Evolutionary conservation across 92 coral and sea anemone species (phyloP), one percentile per base, ranked within the genome.

Genomic region (Pocillopora grandis): DNA sequence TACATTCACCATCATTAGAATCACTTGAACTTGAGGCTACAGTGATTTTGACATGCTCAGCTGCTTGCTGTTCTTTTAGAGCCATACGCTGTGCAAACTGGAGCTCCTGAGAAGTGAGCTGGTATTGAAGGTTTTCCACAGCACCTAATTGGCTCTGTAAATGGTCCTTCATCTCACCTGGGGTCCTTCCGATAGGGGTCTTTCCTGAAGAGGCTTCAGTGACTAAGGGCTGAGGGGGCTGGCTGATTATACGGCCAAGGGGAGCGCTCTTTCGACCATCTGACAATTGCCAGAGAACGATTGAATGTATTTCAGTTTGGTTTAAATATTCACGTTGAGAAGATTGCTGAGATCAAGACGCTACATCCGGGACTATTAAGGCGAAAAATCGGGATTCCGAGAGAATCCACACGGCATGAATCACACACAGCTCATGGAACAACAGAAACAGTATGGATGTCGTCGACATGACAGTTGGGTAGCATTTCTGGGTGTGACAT

Each of bases 61-160:
- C 95, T 87, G 96, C 95, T 62, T 60, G 62, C 80, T 79, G 93
- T 61, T 94, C 87, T 61, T 79, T 92, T n/a, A 84, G 91, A 19
- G 86, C 88, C 88, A 92, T 90, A 88, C 91, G 94, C 88, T 92
- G 95, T 65, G 98, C 98, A 63, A 88, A 95, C 82, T 94, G 95
- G 71, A 96, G 93, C 66, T 96, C 98, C 66, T 91, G 98, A 16
- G 96, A 82, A 9, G 98, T 96, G 62, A 96, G 91, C 60, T 93
- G 98, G 81, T 96, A 96, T 65, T 96, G 98, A 61, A 96, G 90
- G 35, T 89, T 95, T 84, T 96, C 98, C 86, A 96, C 90, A 15
- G 96, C 98, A 80, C 87, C 88, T 17, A 96, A 92, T 62, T 94
- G 88, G 82, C 93, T 87, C 70, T 87, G 98, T 48, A 94, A 48